Evolutionary conservation across 64 coral and sea anemone species (phyloP), one percentile per base, ranked within the genome.

Genomic region (Pocillopora verrucosa): DNA sequence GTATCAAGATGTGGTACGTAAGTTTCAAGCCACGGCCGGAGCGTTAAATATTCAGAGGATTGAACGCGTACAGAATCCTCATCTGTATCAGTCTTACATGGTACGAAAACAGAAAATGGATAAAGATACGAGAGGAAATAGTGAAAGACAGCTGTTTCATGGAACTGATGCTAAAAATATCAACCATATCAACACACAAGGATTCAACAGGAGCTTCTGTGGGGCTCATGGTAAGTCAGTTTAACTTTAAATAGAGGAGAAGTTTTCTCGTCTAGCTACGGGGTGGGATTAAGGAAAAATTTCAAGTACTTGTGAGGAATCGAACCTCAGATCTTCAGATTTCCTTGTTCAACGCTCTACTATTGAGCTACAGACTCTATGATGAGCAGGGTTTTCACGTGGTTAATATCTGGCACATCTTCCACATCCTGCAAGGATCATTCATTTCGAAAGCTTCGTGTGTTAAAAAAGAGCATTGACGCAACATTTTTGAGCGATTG

Each of bases 31-130:
- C 34, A 90, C 78, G 13, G 78, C 38, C 68, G 38, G 88, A 9
- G 36, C n/a, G 5, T 22, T 45, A 16, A 36, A 26, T 14, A 90
- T 90, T 12, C 11, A 7, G 1, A 82, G 59, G 10, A 82, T 90
- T 34, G 65, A 90, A 73, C 65, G 88, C 16, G 75, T 90, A 74
- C 88, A 90, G 26, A 90, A 90, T 79, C 88, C 88, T 73, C 88
- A 90, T 58, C 62, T 90, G 4, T 90, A 90, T 57, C 63, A 75
- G 57, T 24, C 73, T 5, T 90, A 90, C 62, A 25, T 72, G 10
- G 61, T 90, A 6, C 60, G 59, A 56, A 90, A 90, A 26, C 12
- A 16, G 9, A 90, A 90, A 74, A 90, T 90, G 88, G 88, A 90
- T 22, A 90, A 90, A 51, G 88, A 90, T 14, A 90, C 80, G 14